Percentiles rank a stretch among this genome's conserved stretches.
These are phyloP conservation scores for Ceramica pisi DNA, from an alignment of 2,888 invertebrate genomes.

Conservation along the genomic window DNA sequence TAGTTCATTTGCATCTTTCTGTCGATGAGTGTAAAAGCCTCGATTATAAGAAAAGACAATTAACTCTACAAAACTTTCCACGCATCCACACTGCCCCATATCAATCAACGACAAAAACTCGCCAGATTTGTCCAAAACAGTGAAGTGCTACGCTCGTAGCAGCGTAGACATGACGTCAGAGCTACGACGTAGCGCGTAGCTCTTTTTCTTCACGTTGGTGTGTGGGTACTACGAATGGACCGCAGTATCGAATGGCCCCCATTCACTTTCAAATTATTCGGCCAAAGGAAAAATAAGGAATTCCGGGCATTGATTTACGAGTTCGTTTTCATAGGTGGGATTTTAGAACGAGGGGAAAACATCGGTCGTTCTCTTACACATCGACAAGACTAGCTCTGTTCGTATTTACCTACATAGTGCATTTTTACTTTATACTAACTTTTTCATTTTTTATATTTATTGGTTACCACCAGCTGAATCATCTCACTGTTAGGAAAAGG, in stretches of 20 bases:
- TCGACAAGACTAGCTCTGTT: too few relatives aligned
- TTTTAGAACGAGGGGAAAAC: slow-evolving; percentile 1
- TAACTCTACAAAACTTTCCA: not conserved
- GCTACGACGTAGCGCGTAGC: slow-evolving; percentile 56
- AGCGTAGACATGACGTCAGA: slow-evolving; percentile 51
- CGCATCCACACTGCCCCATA: not conserved
- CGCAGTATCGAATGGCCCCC: slow-evolving; percentile 34
- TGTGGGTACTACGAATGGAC: slow-evolving; percentile 32
- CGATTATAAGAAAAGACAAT: not conserved
- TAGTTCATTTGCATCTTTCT: too few relatives aligned
- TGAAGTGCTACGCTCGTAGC: slow-evolving; percentile 41
- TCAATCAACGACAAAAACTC: slow-evolving; percentile 9
- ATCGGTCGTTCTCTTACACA: too few relatives aligned
- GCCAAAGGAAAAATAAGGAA: slow-evolving; percentile 44
- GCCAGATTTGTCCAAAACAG: slow-evolving; percentile 16
- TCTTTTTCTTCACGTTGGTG: slow-evolving; percentile 39
- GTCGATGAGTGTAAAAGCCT: too few relatives aligned
- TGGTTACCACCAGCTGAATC: too few relatives aligned
- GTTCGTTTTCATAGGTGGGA: slow-evolving; percentile 16
- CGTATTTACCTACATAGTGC: too few relatives aligned
- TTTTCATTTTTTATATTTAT: too few relatives aligned
- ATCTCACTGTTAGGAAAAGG: too few relatives aligned
- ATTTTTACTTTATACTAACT: too few relatives aligned
- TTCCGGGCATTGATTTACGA: slow-evolving; percentile 31
- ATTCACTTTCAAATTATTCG: slow-evolving; percentile 58